These are phyloP conservation scores for Malurus elegans DNA, from an alignment of 2,113 vertebrate species.

Conservation along the genomic window DNA sequence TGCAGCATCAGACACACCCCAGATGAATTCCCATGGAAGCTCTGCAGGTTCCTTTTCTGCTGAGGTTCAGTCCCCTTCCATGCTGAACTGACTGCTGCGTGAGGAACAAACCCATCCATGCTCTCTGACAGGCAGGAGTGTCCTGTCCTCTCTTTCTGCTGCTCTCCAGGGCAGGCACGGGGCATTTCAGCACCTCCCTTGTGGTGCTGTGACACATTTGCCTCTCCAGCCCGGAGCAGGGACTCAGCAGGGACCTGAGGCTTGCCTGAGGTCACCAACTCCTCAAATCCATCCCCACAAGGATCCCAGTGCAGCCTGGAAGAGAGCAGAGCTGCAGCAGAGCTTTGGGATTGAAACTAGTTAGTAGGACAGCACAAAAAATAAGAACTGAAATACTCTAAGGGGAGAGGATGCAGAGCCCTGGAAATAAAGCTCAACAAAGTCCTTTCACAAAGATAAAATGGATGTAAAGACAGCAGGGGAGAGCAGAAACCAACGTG, in stretches of 20 bases:
- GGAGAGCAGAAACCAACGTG: not conserved
- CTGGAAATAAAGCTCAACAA: not conserved
- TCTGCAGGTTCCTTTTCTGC: not conserved
- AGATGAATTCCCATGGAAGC: not conserved
- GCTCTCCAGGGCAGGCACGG: not conserved
- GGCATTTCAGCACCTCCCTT: not conserved
- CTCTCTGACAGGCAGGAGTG: not conserved
- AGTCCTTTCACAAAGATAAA: not conserved
- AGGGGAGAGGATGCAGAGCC: not conserved
- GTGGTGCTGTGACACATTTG: not conserved
- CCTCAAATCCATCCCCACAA: not conserved
- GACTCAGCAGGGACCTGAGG: no score
- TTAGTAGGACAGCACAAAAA: not conserved
- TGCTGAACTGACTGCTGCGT: accelerated
- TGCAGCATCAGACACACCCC: not conserved
- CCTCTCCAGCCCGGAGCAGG: not conserved
- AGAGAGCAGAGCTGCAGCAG: not conserved
- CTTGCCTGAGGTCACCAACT: not conserved
- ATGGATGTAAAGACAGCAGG: not conserved
- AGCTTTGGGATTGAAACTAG: not conserved
- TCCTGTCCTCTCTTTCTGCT: not conserved
- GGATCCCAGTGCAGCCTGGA: not conserved
- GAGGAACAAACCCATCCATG: not conserved
- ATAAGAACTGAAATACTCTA: not conserved
- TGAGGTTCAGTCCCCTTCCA: not conserved